Conservation (phyloP, 35 echinoderm and acorn worm genomes). For the Apostichopus californicus region DNA sequence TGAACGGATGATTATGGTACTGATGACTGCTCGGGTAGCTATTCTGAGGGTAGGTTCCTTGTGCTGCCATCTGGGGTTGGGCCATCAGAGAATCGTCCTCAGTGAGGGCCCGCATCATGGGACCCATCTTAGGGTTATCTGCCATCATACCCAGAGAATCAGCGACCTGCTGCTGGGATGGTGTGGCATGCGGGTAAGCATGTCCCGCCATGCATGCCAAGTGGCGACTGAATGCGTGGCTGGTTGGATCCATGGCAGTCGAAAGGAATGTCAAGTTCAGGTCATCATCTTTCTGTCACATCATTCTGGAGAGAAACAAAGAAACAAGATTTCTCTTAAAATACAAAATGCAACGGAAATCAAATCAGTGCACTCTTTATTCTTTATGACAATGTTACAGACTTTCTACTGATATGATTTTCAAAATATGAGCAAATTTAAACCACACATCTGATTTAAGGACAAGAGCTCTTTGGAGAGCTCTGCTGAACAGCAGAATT, state of each 20-base stretch:
- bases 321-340: not conserved
- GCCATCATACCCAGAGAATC: slow-evolving; percentile 32
- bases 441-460: no score
- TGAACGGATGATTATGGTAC: slow-evolving; percentile 59
- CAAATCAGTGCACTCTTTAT: no score
- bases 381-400: no score
- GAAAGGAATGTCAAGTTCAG: no score
- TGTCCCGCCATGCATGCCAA: slow-evolving; percentile 48
- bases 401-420: no score
- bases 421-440: no score
- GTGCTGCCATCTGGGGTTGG: slow-evolving; percentile 21
- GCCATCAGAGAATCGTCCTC: slow-evolving; percentile 66
- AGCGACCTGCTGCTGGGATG: slow-evolving; percentile 10
- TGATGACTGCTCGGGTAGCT: slow-evolving; percentile 13
- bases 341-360: no score
- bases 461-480: no score
- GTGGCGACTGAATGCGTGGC: slow-evolving; percentile 53
- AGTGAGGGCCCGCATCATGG: slow-evolving; percentile 86
- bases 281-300: not conserved
- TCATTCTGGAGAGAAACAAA: not conserved
- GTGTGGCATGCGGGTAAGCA: slow-evolving; percentile 33
- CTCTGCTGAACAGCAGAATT: no score
- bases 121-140: slow-evolving; percentile 78
- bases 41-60: slow-evolving; percentile 22
- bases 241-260: slow-evolving; percentile 28